These are phyloP conservation scores for Calidris pygmaea DNA, from an alignment of 2,113 vertebrate genomes.

Conservation along the genomic window DNA sequence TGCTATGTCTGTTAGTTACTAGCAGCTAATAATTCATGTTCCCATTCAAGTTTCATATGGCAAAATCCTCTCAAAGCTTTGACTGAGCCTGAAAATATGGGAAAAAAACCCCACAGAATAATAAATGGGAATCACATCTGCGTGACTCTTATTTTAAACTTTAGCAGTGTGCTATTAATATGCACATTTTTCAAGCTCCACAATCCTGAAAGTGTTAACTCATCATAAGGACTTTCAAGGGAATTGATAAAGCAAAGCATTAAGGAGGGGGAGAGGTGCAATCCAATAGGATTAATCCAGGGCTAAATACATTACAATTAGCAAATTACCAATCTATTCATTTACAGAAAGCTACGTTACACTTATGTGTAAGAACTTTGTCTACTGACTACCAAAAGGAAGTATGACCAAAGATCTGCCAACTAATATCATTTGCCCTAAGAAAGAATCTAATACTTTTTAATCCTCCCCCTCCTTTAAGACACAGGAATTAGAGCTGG, in stretches of 20 bases:
- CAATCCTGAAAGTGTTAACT: background rate
- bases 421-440: background rate
- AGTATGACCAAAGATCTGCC: background rate
- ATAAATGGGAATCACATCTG: background rate
- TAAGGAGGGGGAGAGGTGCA: background rate
- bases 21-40: background rate
- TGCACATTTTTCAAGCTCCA: background rate
- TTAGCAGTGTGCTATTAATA: background rate
- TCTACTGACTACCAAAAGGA: background rate
- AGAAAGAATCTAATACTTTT: background rate
- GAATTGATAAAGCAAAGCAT: background rate
- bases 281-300: background rate
- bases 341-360: background rate
- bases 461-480: background rate
- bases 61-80: background rate
- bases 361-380: accelerated
- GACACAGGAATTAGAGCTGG: background rate
- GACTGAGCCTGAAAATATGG: background rate
- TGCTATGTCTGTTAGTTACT: background rate
- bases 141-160: background rate
- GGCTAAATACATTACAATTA: background rate
- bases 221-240: background rate
- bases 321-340: background rate
- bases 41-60: background rate
- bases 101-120: background rate